phyloP scores from a whole-genome alignment of 1,140 invertebrate genomes.

The Drosophila orena region DNA sequence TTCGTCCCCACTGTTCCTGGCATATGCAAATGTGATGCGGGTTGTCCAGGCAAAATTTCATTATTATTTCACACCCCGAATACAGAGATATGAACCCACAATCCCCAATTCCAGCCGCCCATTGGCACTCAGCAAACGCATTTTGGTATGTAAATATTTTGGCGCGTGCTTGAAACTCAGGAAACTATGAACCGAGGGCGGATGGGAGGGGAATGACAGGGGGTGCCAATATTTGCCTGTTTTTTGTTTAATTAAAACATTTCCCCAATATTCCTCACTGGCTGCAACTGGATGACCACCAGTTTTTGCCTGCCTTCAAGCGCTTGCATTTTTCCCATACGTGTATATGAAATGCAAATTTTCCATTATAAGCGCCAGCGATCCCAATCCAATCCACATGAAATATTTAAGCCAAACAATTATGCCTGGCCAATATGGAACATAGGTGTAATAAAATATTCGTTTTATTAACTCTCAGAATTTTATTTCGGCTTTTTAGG shows the following conservation, averaged over 20 bases:
- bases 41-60: constrained; percentile 61
- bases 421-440: constrained; percentile 31
- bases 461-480: constrained; percentile 1
- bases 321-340: constrained; percentile 12
- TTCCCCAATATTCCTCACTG: constrained; percentile 68
- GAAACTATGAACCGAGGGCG: constrained; percentile 8
- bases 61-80: constrained; percentile 65
- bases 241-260: constrained; percentile 80
- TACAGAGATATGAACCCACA: constrained; percentile 14
- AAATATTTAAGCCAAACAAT: constrained; percentile 73
- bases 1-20: constrained; percentile 39
- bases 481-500: constrained; percentile 5
- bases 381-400: constrained; percentile 51
- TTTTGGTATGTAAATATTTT: constrained; percentile 77
- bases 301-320: constrained; percentile 1
- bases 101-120: constrained; percentile 4
- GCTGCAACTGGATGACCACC: constrained; percentile 6
- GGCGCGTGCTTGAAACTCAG: constrained; percentile 24
- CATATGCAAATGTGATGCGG: constrained; percentile 65
- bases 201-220: constrained; percentile 4
- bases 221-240: constrained; percentile 72
- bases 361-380: constrained; percentile 26
- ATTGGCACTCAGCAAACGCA: constrained; percentile 43
- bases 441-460: constrained; percentile 26
- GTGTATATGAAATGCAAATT: constrained; percentile 69